A percentile compares a stretch with the other conserved stretches of the same genome.
These are phyloP conservation scores for Sympetrum striolatum DNA, from an alignment of 2,888 invertebrate genomes.

Conservation along the genomic window DNA sequence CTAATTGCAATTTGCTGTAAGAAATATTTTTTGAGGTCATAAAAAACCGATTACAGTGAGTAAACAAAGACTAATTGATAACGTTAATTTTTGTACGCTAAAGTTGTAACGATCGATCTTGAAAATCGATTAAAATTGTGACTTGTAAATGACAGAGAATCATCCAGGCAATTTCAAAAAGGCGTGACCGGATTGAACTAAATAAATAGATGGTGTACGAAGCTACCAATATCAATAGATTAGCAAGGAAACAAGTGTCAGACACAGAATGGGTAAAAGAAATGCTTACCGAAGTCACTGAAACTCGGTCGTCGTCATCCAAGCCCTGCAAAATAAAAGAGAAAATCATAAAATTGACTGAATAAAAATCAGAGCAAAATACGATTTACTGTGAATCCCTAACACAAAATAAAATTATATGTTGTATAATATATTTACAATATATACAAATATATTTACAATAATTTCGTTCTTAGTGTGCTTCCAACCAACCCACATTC, in stretches of 20 bases:
- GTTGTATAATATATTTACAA: too few relatives aligned
- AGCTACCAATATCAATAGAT: background rate
- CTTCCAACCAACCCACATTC: too few relatives aligned
- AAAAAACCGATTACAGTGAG: background rate
- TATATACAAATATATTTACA: too few relatives aligned
- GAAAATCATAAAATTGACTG: conserved; percentile 54
- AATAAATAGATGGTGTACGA: background rate
- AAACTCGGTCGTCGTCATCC: conserved; percentile 71
- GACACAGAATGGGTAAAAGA: background rate
- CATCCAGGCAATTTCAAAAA: background rate
- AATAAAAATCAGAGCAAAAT: too few relatives aligned
- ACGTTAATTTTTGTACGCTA: background rate
- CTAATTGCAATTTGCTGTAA: conserved; percentile 36
- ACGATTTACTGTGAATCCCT: too few relatives aligned
- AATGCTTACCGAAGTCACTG: conserved; percentile 7
- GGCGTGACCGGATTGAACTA: background rate
- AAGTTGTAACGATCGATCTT: background rate
- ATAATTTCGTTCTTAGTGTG: too few relatives aligned
- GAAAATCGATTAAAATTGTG: background rate
- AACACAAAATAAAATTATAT: too few relatives aligned
- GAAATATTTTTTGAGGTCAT: conserved; percentile 15
- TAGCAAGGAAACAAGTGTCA: background rate
- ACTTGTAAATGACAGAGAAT: background rate
- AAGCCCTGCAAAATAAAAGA: conserved; percentile 66
- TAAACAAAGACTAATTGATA: conserved; percentile 3